A percentile compares a stretch with the other conserved stretches of the same genome.
Conservation (phyloP, 2,797 vertebrate species). For the Amphiprion clarkii region DNA sequence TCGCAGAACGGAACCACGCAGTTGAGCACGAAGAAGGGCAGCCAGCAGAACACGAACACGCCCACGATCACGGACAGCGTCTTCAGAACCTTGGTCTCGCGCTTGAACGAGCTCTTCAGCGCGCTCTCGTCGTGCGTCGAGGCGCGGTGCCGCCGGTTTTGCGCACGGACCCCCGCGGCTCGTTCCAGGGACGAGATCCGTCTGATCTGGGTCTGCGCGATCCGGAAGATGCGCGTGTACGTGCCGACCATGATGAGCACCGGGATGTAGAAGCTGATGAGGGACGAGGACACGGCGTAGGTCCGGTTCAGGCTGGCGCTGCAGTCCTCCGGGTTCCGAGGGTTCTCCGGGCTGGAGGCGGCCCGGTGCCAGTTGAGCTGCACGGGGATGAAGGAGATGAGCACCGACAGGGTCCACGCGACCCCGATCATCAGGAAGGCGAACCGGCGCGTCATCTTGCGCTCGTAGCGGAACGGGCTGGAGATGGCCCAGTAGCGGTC, state of each 20-base stretch:
- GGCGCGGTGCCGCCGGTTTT: conserved; percentile 58
- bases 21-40: conserved; percentile 89
- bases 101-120: conserved; percentile 83
- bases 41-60: conserved; percentile 87
- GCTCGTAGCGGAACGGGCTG: conserved; percentile 83
- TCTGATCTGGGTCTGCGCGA: conserved; percentile 86
- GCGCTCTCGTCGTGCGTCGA: conserved; percentile 79
- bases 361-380: conserved; percentile 86
- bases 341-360: too few species aligned
- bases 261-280: conserved; percentile 90
- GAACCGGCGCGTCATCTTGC: conserved; percentile 83
- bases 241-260: conserved; percentile 88
- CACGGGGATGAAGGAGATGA: conserved; percentile 89
- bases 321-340: conserved; percentile 71
- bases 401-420: conserved; percentile 86
- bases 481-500: conserved; percentile 89
- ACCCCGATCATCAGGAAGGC: conserved; percentile 83
- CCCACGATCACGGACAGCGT: conserved; percentile 88
- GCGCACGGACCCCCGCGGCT: conserved; percentile 69
- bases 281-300: conserved; percentile 86
- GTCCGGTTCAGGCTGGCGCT: conserved; percentile 84
- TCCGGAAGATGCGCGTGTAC: conserved; percentile 85
- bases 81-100: conserved; percentile 88
- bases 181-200: conserved; percentile 85
- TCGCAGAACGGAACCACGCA: conserved; percentile 86